Conservation (phyloP, 1,140 invertebrate species). For the Saxidomus purpurata region DNA sequence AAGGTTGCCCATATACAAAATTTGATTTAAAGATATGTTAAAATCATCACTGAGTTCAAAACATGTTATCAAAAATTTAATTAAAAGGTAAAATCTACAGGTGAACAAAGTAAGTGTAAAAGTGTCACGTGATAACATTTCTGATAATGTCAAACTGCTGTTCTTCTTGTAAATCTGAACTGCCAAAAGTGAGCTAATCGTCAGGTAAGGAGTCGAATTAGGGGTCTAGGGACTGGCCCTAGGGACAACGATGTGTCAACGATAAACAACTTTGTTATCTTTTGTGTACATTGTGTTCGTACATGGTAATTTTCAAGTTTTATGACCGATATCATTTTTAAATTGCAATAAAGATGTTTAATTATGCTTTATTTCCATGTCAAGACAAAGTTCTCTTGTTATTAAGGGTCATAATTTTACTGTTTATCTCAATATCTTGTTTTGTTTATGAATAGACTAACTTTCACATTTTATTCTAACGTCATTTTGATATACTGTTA, state of each 20-base stretch:
- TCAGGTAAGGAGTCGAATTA: conserved; percentile 16
- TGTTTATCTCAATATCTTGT: neutral
- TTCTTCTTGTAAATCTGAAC: conserved; percentile 8
- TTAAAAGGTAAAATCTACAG: neutral
- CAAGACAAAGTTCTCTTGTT: neutral
- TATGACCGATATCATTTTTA: neutral
- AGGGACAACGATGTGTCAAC: conserved; percentile 29
- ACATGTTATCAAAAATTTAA: neutral
- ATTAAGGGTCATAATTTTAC: neutral
- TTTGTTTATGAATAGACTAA: too few species aligned
- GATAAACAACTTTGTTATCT: conserved; percentile 51
- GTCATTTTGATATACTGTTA: too few species aligned
- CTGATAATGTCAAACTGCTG: conserved; percentile 19
- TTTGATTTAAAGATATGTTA: too few species aligned
- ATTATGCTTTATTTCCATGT: conserved; percentile 1
- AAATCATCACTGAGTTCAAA: neutral
- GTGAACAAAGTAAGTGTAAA: conserved; percentile 17
- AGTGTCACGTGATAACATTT: conserved; percentile 16
- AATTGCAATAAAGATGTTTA: conserved; percentile 44
- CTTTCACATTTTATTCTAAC: too few species aligned
- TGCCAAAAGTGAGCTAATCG: conserved; percentile 36
- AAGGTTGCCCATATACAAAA: too few species aligned
- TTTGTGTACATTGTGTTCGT: conserved; percentile 9
- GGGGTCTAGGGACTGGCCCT: neutral
- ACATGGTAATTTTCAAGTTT: conserved; percentile 25